Evolutionary conservation across 2,113 vertebrate genomes (phyloP).

Genomic region (Rhinoptilus africanus): DNA sequence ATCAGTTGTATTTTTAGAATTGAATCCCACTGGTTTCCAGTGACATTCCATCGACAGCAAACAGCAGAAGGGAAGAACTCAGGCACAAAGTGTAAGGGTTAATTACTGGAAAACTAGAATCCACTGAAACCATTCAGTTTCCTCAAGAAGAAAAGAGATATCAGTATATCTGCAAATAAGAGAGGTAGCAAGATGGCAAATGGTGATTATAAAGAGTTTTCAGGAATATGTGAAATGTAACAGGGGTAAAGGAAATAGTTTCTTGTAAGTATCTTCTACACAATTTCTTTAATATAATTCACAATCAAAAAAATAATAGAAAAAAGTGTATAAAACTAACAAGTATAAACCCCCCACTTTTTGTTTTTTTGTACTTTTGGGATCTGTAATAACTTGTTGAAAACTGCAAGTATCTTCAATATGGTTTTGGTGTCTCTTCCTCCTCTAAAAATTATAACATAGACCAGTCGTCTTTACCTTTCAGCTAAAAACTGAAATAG

Average conservation of each 20-base stretch:
- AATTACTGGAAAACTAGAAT: not conserved
- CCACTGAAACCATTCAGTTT: not conserved
- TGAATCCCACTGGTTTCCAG: not conserved
- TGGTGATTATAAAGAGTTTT: not conserved
- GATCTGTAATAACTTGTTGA: not conserved
- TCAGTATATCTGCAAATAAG: not conserved
- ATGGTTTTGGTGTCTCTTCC: not conserved
- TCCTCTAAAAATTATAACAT: not conserved
- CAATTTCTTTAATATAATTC: not conserved
- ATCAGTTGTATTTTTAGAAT: not conserved
- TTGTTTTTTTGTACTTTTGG: not conserved
- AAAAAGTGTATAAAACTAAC: not conserved
- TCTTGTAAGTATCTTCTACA: not conserved
- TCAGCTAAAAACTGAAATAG: not conserved
- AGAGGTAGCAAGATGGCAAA: not conserved
- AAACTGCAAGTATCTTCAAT: not conserved
- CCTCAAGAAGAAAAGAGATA: not conserved
- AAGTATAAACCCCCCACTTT: fast-evolving
- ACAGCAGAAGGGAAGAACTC: not conserved
- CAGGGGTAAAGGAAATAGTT: not conserved
- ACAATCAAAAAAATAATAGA: not conserved
- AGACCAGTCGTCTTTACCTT: not conserved
- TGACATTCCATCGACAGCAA: not conserved
- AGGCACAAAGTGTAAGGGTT: not conserved
- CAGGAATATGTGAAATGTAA: not conserved